Percentiles rank a stretch among this genome's conserved stretches.
Conservation (phyloP, 1,140 invertebrate genomes). For the Temnothorax curvispinosus region DNA sequence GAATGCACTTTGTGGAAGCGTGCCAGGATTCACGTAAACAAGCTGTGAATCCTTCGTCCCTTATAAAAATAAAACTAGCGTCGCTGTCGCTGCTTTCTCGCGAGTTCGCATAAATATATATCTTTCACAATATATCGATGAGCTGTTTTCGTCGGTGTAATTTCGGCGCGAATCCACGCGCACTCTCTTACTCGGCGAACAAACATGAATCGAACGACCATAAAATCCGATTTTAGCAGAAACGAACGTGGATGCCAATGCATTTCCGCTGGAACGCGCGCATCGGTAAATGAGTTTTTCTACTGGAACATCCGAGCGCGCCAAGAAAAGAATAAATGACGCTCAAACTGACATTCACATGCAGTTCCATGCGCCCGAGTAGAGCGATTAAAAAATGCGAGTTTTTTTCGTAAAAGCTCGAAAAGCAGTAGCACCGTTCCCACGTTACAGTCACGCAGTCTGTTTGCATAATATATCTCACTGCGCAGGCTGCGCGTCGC, state of each 20-base stretch:
- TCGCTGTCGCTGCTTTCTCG: background rate
- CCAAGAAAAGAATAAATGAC: constrained; percentile 49
- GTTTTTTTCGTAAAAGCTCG: constrained; percentile 35
- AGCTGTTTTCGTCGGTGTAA: constrained; percentile 27
- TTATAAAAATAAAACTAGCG: background rate
- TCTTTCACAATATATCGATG: constrained; percentile 4
- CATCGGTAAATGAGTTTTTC: constrained; percentile 67
- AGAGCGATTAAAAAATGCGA: constrained; percentile 31
- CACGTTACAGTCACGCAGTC: constrained; percentile 26
- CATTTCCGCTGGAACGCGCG: constrained; percentile 19
- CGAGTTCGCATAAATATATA: constrained; percentile 4
- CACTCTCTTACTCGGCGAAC: background rate
- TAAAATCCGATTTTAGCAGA: constrained; percentile 48
- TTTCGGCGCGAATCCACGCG: background rate
- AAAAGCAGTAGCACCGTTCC: constrained; percentile 20
- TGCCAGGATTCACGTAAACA: constrained; percentile 44
- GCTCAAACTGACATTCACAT: constrained; percentile 51
- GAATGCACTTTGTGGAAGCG: constrained; percentile 7
- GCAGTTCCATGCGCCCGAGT: background rate
- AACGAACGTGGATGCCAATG: background rate
- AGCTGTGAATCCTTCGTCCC: constrained; percentile 6
- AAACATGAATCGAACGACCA: constrained; percentile 51
- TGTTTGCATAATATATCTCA: constrained; percentile 57
- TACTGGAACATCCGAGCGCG: constrained; percentile 32
- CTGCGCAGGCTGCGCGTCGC: constrained; percentile 2